phyloP scores from a whole-genome alignment of 2,113 vertebrate species.

The Gopherus flavomarginatus region DNA sequence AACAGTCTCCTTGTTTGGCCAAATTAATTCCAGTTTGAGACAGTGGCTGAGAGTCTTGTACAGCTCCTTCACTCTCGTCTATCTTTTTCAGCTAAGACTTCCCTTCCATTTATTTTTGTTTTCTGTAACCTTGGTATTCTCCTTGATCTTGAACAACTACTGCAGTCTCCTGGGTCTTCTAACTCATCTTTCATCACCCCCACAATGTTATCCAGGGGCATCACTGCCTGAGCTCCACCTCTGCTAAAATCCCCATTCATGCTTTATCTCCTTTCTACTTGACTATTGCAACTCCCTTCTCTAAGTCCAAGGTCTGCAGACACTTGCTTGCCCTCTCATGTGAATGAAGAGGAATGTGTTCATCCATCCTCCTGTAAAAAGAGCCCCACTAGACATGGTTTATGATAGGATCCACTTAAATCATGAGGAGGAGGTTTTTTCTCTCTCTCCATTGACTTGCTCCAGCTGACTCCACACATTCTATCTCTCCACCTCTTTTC shows the following conservation, averaged over 20 bases:
- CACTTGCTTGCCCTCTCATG: neutral
- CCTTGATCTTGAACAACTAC: neutral
- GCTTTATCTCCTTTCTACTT: neutral
- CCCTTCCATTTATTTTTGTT: neutral
- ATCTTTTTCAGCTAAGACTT: neutral
- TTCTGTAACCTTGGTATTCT: neutral
- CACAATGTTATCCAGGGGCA: rapidly evolving
- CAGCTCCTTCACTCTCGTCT: neutral
- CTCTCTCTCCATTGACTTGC: neutral
- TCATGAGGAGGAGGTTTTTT: neutral
- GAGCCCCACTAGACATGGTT: neutral
- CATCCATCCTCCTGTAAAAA: neutral
- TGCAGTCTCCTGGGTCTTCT: neutral
- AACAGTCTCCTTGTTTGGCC: rapidly evolving
- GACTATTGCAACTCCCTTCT: neutral
- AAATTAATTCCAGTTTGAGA: neutral
- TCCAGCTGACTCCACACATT: neutral
- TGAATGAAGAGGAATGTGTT: neutral
- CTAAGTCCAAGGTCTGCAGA: neutral
- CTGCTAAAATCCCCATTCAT: neutral
- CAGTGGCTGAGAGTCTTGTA: neutral
- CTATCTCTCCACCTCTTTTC: neutral
- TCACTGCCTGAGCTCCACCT: neutral
- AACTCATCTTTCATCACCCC: neutral
- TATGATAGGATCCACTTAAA: neutral